A percentile compares a stretch with the other conserved stretches of the same genome.
These are phyloP conservation scores for Dasypogon diadema DNA, from an alignment of 2,888 invertebrate genomes.

Conservation along the genomic window DNA sequence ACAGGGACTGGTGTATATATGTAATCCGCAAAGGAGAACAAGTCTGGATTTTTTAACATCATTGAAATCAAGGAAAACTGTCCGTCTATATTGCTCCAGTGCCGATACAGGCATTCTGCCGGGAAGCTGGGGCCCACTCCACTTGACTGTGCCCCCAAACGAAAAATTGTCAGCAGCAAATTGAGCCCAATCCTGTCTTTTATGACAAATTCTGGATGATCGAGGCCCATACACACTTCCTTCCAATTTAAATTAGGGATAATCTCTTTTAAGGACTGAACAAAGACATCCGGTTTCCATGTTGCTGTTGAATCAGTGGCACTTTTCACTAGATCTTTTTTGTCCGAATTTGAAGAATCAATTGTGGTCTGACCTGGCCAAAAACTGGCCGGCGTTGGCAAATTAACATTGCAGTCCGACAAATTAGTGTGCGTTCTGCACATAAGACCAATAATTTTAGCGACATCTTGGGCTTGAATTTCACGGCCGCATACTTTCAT, in stretches of 20 bases:
- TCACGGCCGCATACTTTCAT: constrained; percentile 85
- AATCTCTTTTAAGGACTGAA: constrained; percentile 90
- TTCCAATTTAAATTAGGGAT: constrained; percentile 91
- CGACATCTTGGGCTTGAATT: constrained; percentile 85
- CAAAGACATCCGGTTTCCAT: constrained; percentile 96
- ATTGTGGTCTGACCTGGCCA: constrained; percentile 70
- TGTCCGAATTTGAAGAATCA: constrained; percentile 62
- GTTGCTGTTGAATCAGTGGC: constrained; percentile 70
- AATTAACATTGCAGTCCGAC: constrained; percentile 78
- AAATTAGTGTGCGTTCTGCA: constrained; percentile 79
- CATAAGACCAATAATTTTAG: constrained; percentile 89
- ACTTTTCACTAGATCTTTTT: constrained; percentile 70
- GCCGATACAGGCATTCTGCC: constrained; percentile 87
- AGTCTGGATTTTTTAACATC: constrained; percentile 90
- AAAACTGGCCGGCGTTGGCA: constrained; percentile 77
- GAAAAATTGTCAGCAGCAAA: constrained; percentile 84
- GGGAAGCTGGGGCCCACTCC: constrained; percentile 84
- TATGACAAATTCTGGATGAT: constrained; percentile 89
- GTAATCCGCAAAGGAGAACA: constrained; percentile 95
- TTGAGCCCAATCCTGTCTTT: constrained; percentile 88
- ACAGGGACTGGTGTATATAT: constrained; percentile 88
- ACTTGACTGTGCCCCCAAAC: constrained; percentile 82
- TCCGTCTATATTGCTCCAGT: constrained; percentile 94
- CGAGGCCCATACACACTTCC: constrained; percentile 91
- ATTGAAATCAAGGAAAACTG: constrained; percentile 90